phyloP scores from a whole-genome alignment of 1,140 invertebrate genomes.

The Procambarus clarkii region DNA sequence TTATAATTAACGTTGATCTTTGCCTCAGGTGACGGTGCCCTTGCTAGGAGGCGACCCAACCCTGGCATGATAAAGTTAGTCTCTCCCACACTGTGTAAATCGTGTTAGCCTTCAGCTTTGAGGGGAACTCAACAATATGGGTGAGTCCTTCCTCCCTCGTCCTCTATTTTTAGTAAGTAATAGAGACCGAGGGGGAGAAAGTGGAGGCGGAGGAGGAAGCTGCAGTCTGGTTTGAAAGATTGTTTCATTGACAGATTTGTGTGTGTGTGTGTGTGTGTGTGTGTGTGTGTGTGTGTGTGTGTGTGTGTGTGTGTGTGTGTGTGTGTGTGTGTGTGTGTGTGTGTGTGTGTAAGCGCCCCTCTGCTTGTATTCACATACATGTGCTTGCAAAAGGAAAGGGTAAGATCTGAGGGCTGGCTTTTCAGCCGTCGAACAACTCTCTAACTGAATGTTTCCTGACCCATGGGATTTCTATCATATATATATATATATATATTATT shows the following conservation, averaged over 20 bases:
- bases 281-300: not conserved
- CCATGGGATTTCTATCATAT: too few species aligned
- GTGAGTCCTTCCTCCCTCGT: not conserved
- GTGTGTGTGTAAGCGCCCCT: not conserved
- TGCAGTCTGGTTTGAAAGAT: not conserved
- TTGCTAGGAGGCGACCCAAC: not conserved
- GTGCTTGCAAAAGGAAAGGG: too few species aligned
- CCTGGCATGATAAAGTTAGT: not conserved
- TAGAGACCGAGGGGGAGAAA: not conserved
- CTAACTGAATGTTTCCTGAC: too few species aligned
- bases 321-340: slow-evolving; percentile 8
- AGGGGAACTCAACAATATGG: slow-evolving; percentile 3
- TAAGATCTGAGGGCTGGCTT: too few species aligned
- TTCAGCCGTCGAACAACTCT: too few species aligned
- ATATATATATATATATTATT: too few species aligned
- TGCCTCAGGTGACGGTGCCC: too few species aligned
- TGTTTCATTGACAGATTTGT: not conserved
- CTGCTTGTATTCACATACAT: too few species aligned
- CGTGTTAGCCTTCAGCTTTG: not conserved
- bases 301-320: not conserved
- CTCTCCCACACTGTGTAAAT: not conserved
- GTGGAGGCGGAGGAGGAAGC: not conserved
- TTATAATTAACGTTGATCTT: too few species aligned
- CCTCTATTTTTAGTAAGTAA: slow-evolving; percentile 1
- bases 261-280: slow-evolving; percentile 6